Evolutionary conservation across 2,113 vertebrate species (phyloP), one percentile per base, ranked within the genome.

Genomic region (Mirounga angustirostris): DNA sequence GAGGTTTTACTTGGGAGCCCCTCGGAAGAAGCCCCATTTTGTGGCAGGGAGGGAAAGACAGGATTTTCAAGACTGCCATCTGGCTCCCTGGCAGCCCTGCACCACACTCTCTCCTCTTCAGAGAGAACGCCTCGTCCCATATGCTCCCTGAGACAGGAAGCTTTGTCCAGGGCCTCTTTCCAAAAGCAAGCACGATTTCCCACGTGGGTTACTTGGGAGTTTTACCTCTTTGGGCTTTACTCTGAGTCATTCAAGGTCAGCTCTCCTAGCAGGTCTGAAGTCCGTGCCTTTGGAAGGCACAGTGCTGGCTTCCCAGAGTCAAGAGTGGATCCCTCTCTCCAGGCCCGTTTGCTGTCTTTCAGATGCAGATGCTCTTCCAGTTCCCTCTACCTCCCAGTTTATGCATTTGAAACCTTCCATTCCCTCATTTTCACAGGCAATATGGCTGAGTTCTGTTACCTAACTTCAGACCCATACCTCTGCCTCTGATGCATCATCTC

Each of bases 191-290:
- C 40, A 46, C 4, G 5, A 52, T 85, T 88, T 93, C 86, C 96
- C 90, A 52, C 36, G 33, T 19, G 43, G 92, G 61, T 82, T 28
- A 10, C 59, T 86, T 46, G 83, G 54, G 63, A 63, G 52, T 94
- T 97, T 18, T 76, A 50, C 78, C 85, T 89, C 93, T 93, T 94
- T 30, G 56, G 67, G 74, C 80, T 95, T 93, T n/a, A 11, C 7
- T 54, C 67, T 40, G 71, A 96, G 97, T 97, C 95, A 95, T 91
- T 94, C 71, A 78, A 98, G 98, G 97, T 98, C 58, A 98, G 43
- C 52, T 54, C 58, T 36, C 50, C 14, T 54, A 18, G 24, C 12
- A 16, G 13, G 10, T 67, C 22, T 58, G 63, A 78, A 71, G 43
- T 52, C 56, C 90, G 61, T 46, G 13, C 46, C 71, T 92, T 93